Conservation (phyloP, 2,888 invertebrate genomes). For the Noctua janthina region DNA sequence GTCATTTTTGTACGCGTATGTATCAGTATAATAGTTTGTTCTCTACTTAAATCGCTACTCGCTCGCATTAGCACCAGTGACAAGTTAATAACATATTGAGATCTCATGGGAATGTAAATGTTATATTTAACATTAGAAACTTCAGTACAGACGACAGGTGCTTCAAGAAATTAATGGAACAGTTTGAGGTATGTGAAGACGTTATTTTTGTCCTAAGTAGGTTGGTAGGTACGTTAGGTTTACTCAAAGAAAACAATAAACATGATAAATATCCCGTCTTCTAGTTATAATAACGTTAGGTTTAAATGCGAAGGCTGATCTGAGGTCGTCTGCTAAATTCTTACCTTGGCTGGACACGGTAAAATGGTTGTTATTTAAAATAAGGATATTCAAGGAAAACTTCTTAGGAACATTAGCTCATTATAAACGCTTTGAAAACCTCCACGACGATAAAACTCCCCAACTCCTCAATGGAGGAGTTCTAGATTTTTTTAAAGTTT, state of each 20-base stretch:
- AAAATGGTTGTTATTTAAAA: not conserved
- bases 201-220: not conserved
- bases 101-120: constrained; percentile 51
- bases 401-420: not conserved
- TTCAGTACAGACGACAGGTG: constrained; percentile 27
- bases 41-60: constrained; percentile 18
- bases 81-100: constrained; percentile 29
- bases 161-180: not conserved
- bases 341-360: not conserved
- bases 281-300: too few relatives aligned
- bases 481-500: not conserved
- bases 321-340: constrained; percentile 2
- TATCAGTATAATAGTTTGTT: not conserved
- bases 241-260: too few relatives aligned
- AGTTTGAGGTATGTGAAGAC: constrained; percentile 7
- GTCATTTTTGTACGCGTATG: not conserved
- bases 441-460: not conserved
- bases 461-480: not conserved
- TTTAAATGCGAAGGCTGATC: constrained; percentile 10
- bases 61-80: not conserved
- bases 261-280: too few relatives aligned
- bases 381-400: not conserved
- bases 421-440: not conserved
- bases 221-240: not conserved
- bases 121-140: constrained; percentile 51